Conservation (phyloP, 30 jellyfish, hydroid and myxozoan species). For the Hydra vulgaris region DNA sequence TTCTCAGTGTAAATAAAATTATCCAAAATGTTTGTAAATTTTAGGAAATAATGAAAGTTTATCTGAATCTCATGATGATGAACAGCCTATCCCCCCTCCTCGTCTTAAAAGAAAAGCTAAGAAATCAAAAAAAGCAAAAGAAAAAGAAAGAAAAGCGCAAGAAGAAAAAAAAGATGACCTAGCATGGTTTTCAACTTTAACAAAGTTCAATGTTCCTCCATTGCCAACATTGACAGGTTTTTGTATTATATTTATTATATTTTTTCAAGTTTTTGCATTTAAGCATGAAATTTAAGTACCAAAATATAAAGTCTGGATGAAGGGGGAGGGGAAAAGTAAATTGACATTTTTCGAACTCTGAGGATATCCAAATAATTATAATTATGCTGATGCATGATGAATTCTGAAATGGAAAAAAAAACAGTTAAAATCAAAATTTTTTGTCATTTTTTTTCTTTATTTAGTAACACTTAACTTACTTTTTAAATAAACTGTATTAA, state of each 20-base stretch:
- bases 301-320: no score
- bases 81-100: constrained; percentile 89
- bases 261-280: not conserved
- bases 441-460: no score
- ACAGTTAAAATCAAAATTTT: no score
- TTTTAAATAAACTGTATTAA: no score
- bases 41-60: constrained; percentile 11
- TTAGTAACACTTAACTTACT: no score
- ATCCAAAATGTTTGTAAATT: not conserved
- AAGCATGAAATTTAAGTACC: no score
- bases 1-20: not conserved
- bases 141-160: constrained; percentile 24
- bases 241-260: not conserved
- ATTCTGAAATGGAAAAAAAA: no score
- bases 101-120: constrained; percentile 89
- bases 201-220: constrained; percentile 58
- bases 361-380: no score
- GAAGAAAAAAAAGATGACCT: constrained; percentile 75
- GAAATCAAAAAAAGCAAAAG: constrained; percentile 45
- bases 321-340: no score
- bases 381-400: no score
- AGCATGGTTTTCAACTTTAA: constrained; percentile 69
- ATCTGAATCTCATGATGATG: constrained; percentile 37
- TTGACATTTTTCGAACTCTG: no score
- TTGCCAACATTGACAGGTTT: constrained; percentile 36